phyloP scores from a whole-genome alignment of 2,113 vertebrate genomes.

The Myodes glareolus region DNA sequence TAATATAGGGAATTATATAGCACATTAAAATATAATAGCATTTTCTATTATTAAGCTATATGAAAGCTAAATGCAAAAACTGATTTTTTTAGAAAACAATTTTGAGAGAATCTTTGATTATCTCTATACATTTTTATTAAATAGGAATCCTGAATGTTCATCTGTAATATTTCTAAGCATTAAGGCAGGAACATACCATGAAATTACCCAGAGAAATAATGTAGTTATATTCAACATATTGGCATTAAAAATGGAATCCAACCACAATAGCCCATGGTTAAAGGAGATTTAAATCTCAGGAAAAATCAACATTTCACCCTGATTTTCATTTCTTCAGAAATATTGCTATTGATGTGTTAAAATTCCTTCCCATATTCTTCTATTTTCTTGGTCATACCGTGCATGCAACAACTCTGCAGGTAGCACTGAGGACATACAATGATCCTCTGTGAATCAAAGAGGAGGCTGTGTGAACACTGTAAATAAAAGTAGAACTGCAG shows the following conservation, averaged over 20 bases:
- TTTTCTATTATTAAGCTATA: conserved; percentile 40
- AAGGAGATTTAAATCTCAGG: conserved; percentile 47
- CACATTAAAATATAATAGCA: neutral
- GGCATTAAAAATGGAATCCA: conserved; percentile 63
- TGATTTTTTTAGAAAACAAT: neutral
- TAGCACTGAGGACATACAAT: neutral
- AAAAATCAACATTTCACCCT: neutral
- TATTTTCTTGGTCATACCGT: neutral
- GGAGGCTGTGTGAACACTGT: neutral
- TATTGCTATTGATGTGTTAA: neutral
- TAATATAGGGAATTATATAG: neutral
- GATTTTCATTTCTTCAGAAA: conserved; percentile 13
- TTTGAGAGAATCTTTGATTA: conserved; percentile 34
- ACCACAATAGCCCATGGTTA: neutral
- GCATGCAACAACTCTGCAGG: fast-evolving
- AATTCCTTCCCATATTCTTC: neutral
- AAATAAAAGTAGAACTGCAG: neutral
- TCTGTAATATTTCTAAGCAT: conserved; percentile 51
- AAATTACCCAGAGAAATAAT: conserved; percentile 49
- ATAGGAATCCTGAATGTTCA: neutral
- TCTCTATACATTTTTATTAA: neutral
- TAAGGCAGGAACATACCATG: conserved; percentile 39
- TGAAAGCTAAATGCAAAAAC: conserved; percentile 26
- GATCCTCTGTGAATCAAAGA: neutral
- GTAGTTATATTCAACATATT: conserved; percentile 35